Evolutionary conservation across 2,888 invertebrate genomes (phyloP).

Genomic region (Taphrorychus bicolor): DNA sequence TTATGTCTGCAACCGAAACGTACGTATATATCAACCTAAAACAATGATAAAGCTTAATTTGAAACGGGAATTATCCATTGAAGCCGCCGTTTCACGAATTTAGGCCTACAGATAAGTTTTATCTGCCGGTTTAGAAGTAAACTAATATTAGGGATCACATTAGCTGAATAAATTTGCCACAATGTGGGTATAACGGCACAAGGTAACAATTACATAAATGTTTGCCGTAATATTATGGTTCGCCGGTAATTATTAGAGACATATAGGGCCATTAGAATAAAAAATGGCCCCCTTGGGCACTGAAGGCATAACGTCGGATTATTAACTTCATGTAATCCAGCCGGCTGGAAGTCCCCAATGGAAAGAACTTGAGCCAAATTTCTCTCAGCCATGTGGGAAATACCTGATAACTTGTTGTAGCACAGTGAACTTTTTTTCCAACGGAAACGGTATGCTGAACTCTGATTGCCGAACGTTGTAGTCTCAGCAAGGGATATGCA

Average conservation of each 20-base stretch:
- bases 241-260: slow-evolving; percentile 23
- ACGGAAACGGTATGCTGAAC: not conserved
- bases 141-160: not conserved
- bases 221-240: slow-evolving; percentile 3
- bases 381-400: slow-evolving; percentile 11
- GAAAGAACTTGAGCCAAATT: slow-evolving; percentile 11
- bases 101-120: not conserved
- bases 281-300: slow-evolving; percentile 20
- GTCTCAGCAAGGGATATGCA: not conserved
- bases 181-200: slow-evolving; percentile 14
- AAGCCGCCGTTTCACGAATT: not conserved
- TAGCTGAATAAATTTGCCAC: not conserved
- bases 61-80: not conserved
- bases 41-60: not conserved
- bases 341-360: slow-evolving; percentile 17
- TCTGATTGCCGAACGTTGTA: not conserved
- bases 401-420: not conserved
- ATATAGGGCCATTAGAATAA: slow-evolving; percentile 21
- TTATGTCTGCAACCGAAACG: not conserved
- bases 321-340: slow-evolving; percentile 28
- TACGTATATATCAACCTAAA: not conserved
- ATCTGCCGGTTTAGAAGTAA: not conserved
- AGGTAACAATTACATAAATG: slow-evolving; percentile 21
- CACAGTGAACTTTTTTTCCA: not conserved
- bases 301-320: slow-evolving; percentile 16